phyloP scores from a whole-genome alignment of 2,113 vertebrate species.

The Oncorhynchus gorbuscha region DNA sequence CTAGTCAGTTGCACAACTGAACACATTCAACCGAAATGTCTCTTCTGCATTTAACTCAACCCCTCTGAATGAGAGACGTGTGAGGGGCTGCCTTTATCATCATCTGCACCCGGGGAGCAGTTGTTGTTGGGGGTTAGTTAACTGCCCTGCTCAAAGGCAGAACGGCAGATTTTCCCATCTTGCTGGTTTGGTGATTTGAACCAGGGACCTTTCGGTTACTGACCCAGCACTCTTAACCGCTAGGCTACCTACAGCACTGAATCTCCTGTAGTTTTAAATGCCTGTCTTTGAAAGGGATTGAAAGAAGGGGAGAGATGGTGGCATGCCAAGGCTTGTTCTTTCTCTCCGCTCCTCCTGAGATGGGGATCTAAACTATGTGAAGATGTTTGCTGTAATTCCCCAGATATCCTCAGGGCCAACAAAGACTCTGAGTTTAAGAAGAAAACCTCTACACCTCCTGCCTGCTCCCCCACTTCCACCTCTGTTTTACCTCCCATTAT shows the following conservation, averaged over 20 bases:
- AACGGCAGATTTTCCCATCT: too few relatives aligned
- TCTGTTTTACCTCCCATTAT: background rate
- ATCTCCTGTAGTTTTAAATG: slow-evolving; percentile 26
- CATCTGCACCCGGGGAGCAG: too few relatives aligned
- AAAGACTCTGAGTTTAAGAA: slow-evolving; percentile 12
- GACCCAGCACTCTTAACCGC: too few relatives aligned
- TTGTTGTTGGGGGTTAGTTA: too few relatives aligned
- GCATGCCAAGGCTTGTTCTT: slow-evolving; percentile 39
- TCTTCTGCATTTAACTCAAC: too few relatives aligned
- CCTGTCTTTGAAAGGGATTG: background rate
- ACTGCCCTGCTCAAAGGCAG: too few relatives aligned
- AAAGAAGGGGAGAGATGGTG: background rate
- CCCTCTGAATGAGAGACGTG: too few relatives aligned
- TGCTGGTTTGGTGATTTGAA: too few relatives aligned
- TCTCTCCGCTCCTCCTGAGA: background rate
- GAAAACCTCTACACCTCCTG: slow-evolving; percentile 12
- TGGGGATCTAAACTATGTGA: slow-evolving; percentile 27
- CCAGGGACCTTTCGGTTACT: too few relatives aligned
- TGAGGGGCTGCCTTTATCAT: too few relatives aligned
- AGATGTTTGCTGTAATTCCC: slow-evolving; percentile 11
- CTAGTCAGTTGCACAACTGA: too few relatives aligned
- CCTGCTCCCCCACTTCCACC: background rate
- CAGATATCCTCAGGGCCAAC: slow-evolving; percentile 35
- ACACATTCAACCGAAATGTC: too few relatives aligned
- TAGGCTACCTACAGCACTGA: background rate